Percentiles rank a stretch among this genome's conserved stretches.
Conservation (phyloP, 2,888 invertebrate species). For the Marronus borbonicus region DNA sequence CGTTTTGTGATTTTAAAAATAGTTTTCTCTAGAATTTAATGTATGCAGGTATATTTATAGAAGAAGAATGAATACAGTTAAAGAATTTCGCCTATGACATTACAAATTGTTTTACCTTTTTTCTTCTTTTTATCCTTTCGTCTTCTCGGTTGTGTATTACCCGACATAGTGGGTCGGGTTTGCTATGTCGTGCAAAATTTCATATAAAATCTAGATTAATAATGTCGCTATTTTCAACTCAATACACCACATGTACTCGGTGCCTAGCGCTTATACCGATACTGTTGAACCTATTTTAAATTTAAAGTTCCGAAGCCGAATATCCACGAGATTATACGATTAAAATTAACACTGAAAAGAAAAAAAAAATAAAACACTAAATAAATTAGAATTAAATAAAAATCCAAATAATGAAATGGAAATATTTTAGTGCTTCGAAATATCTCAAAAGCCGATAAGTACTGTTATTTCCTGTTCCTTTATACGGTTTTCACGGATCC, state of each 20-base stretch:
- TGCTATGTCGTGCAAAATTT: slow-evolving; percentile 45
- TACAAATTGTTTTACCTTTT: slow-evolving; percentile 76
- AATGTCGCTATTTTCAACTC: slow-evolving; percentile 24
- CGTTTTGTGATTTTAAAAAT: slow-evolving; percentile 44
- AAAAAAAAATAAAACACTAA: neutral
- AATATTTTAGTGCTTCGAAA: too few relatives aligned
- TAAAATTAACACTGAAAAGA: slow-evolving; percentile 26
- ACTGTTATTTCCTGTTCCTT: neutral
- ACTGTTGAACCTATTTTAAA: slow-evolving; percentile 42
- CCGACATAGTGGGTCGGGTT: slow-evolving; percentile 79
- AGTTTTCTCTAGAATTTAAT: slow-evolving; percentile 29
- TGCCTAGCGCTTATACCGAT: slow-evolving; percentile 16
- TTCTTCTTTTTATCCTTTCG: slow-evolving; percentile 88
- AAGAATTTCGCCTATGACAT: neutral
- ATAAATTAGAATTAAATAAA: slow-evolving; percentile 12
- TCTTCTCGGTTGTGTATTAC: slow-evolving; percentile 89
- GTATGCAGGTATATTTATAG: slow-evolving; percentile 21
- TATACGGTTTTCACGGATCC: too few relatives aligned
- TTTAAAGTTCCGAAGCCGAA: slow-evolving; percentile 32
- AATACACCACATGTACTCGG: slow-evolving; percentile 26
- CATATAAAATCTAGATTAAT: slow-evolving; percentile 49
- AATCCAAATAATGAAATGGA: neutral
- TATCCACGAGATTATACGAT: slow-evolving; percentile 26
- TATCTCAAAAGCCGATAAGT: neutral
- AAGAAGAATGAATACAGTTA: neutral